These are phyloP conservation scores for Casuarius casuarius DNA, from an alignment of 2,113 vertebrate species.

Conservation along the genomic window DNA sequence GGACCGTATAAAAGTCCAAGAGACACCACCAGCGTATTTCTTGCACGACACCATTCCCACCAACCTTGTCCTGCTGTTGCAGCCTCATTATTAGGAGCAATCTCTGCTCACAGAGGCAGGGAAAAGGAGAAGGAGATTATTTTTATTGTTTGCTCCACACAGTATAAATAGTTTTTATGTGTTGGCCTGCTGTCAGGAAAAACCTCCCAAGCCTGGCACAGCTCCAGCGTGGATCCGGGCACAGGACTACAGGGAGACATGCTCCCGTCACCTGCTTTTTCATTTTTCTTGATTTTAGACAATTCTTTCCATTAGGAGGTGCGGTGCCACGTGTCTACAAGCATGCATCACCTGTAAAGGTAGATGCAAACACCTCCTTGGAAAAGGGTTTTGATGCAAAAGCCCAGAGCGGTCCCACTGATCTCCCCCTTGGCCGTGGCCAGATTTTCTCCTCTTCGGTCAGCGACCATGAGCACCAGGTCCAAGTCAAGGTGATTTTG, in stretches of 20 bases:
- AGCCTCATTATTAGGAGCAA: background rate
- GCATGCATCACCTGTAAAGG: rapidly evolving
- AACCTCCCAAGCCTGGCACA: rapidly evolving
- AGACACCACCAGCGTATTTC: rapidly evolving
- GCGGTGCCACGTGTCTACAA: background rate
- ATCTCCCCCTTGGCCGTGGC: too few species aligned
- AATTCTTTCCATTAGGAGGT: background rate
- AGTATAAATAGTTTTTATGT: background rate
- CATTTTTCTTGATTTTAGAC: background rate
- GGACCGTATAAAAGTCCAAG: too few species aligned
- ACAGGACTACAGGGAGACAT: background rate
- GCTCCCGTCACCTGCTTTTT: background rate
- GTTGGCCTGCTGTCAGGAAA: rapidly evolving
- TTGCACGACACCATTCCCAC: background rate
- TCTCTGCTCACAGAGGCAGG: background rate
- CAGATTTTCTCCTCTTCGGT: background rate
- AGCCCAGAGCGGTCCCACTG: too few species aligned
- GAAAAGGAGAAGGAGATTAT: background rate
- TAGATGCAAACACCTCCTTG: background rate
- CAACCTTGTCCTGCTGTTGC: rapidly evolving
- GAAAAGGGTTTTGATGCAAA: background rate
- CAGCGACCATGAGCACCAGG: background rate
- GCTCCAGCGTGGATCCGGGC: background rate
- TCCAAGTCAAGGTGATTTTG: too few species aligned
- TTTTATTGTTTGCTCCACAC: background rate